These are phyloP conservation scores for Brachionichthys hirsutus DNA, from an alignment of 2,113 vertebrate genomes.

Conservation along the genomic window DNA sequence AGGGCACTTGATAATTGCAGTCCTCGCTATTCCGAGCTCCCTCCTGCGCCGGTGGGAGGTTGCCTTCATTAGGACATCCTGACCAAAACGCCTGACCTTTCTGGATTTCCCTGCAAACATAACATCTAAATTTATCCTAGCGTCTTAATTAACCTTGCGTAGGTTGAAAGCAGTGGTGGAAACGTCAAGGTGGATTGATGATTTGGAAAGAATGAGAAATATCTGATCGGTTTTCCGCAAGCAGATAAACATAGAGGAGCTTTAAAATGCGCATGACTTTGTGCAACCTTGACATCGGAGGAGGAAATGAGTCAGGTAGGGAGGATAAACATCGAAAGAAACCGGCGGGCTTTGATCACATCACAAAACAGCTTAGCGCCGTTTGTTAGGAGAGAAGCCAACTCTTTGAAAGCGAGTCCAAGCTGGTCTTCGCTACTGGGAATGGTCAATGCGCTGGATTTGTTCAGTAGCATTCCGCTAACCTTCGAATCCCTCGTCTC, in stretches of 20 bases:
- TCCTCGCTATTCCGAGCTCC: slow-evolving; percentile 39
- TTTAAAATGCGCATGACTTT: slow-evolving; percentile 18
- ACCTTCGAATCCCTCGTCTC: slow-evolving; percentile 56
- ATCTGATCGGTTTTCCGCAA: too few relatives aligned
- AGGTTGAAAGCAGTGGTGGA: not conserved
- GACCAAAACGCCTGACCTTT: slow-evolving; percentile 71
- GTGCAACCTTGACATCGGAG: slow-evolving; percentile 25
- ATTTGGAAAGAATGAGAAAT: not conserved
- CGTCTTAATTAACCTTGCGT: slow-evolving; percentile 40
- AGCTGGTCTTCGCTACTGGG: slow-evolving; percentile 55
- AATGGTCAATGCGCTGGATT: slow-evolving; percentile 56
- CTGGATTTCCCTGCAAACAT: slow-evolving; percentile 38
- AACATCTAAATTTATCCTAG: slow-evolving; percentile 12
- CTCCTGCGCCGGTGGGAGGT: slow-evolving; percentile 46
- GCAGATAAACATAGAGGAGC: too few relatives aligned
- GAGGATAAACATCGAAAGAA: slow-evolving; percentile 4
- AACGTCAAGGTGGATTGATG: slow-evolving; percentile 1
- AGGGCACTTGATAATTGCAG: slow-evolving; percentile 67
- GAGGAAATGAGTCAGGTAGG: slow-evolving; percentile 19
- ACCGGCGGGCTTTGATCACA: slow-evolving; percentile 13
- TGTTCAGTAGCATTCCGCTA: slow-evolving; percentile 58
- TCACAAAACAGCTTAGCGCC: slow-evolving; percentile 29
- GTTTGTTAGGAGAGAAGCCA: slow-evolving; percentile 50
- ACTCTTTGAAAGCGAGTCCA: slow-evolving; percentile 64
- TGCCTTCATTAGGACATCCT: slow-evolving; percentile 74